Conservation (phyloP, 2,113 vertebrate species). For the Amazona vittata region DNA sequence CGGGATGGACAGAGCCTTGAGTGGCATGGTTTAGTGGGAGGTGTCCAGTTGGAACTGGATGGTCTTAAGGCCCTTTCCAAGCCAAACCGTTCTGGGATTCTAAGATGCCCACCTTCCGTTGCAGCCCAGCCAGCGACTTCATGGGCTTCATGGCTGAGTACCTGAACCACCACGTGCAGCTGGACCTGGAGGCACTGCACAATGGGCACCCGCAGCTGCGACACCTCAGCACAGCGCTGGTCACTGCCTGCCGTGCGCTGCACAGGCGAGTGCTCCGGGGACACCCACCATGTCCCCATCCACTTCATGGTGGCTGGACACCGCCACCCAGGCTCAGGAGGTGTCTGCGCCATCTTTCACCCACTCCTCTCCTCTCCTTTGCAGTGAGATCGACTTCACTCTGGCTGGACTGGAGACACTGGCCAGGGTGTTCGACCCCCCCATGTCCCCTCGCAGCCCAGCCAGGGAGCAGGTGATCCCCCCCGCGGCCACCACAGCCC, state of each 20-base stretch:
- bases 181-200: slow-evolving; percentile 80
- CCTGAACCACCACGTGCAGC: slow-evolving; percentile 77
- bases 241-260: slow-evolving; percentile 77
- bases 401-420: slow-evolving; percentile 83
- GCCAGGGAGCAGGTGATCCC: slow-evolving; percentile 76
- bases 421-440: slow-evolving; percentile 83
- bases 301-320: fast-evolving
- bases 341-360: fast-evolving
- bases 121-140: slow-evolving; percentile 76
- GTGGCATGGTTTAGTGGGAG: background rate
- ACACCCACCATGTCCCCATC: fast-evolving
- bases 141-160: slow-evolving; percentile 80
- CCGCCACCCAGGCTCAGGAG: fast-evolving
- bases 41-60: background rate
- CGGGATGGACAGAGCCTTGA: background rate
- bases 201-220: slow-evolving; percentile 76
- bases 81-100: background rate
- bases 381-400: slow-evolving; percentile 85
- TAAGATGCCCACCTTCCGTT: background rate
- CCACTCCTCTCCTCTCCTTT: background rate
- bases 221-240: slow-evolving; percentile 77
- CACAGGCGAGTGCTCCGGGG: slow-evolving; percentile 70
- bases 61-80: background rate
- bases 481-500: fast-evolving
- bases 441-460: slow-evolving; percentile 58